phyloP scores from a whole-genome alignment of 2,797 vertebrate species.

The Botia kubotai region DNA sequence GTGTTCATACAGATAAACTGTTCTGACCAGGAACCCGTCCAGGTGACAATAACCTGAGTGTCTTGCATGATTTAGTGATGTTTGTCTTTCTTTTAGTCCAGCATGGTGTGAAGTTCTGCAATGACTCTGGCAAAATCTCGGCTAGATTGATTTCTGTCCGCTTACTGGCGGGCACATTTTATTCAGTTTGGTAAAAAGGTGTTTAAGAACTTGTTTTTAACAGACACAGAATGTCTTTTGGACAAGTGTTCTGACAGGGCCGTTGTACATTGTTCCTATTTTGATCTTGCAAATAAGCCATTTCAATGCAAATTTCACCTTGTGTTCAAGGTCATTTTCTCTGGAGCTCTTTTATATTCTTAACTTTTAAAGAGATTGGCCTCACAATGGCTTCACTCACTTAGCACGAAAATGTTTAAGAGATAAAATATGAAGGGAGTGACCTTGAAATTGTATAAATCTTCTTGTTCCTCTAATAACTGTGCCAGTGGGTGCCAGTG shows the following conservation, averaged over 20 bases:
- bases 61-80: background rate
- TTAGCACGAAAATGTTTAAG: background rate
- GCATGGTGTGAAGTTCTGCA: background rate
- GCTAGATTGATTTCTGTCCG: background rate
- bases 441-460: background rate
- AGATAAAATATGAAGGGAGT: slow-evolving; percentile 10
- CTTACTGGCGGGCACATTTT: background rate
- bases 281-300: no score
- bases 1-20: background rate
- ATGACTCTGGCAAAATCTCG: no score
- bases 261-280: no score
- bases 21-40: background rate
- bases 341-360: no score
- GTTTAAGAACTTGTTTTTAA: no score
- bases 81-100: background rate
- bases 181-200: no score
- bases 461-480: background rate
- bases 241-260: no score
- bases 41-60: background rate
- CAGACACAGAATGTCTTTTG: no score
- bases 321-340: no score
- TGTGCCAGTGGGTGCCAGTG: background rate
- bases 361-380: no score
- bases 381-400: background rate
- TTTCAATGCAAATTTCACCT: no score